These are phyloP conservation scores for Halcyon chelicuti DNA, from an alignment of 2,797 vertebrate species.

Conservation along the genomic window DNA sequence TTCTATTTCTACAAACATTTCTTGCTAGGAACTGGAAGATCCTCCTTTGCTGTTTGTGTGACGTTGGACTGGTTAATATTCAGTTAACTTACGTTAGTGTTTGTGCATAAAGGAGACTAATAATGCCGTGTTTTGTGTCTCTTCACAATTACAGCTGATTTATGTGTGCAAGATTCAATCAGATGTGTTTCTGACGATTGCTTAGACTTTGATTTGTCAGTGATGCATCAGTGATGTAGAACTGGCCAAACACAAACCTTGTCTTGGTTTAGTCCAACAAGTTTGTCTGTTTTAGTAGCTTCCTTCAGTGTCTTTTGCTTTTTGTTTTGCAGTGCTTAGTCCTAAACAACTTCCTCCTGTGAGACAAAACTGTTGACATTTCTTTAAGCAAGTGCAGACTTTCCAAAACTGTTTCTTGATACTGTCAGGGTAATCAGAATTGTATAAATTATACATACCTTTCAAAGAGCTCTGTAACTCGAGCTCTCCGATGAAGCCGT, in stretches of 20 bases:
- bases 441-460: neutral
- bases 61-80: accelerated
- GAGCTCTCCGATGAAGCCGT: neutral
- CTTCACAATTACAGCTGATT: neutral
- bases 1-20: neutral
- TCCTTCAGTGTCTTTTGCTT: neutral
- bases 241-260: neutral
- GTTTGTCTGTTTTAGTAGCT: neutral
- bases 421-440: neutral
- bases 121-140: neutral
- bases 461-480: neutral
- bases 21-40: neutral
- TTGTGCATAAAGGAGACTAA: neutral
- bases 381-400: neutral
- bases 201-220: neutral
- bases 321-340: neutral
- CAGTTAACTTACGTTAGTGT: neutral
- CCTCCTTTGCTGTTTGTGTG: neutral
- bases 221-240: neutral
- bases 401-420: neutral
- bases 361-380: neutral
- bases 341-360: neutral
- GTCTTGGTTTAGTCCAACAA: neutral
- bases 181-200: neutral
- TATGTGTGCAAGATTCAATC: neutral